Percentiles rank a stretch among this genome's conserved stretches.
phyloP scores from a whole-genome alignment of 2,113 vertebrate species.

The Donacobius atricapilla region DNA sequence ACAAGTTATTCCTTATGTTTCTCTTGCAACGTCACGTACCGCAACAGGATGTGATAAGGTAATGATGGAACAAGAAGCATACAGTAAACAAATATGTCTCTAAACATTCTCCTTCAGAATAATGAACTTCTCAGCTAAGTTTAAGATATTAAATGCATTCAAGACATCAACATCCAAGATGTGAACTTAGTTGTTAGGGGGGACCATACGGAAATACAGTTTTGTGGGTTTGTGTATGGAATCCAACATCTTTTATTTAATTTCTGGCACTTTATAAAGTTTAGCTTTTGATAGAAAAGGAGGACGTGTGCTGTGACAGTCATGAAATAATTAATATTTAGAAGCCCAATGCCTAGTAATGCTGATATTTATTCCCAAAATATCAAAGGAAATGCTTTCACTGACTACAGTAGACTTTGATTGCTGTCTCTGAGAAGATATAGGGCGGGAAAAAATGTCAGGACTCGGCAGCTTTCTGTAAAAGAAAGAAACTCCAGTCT shows the following conservation, averaged over 20 bases:
- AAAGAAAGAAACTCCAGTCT: background rate
- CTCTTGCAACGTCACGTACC: background rate
- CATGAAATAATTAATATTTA: background rate
- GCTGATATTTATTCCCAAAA: background rate
- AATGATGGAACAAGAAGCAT: background rate
- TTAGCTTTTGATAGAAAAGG: background rate
- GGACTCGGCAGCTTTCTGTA: background rate
- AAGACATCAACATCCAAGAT: background rate
- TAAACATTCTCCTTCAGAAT: background rate
- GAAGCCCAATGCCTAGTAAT: background rate
- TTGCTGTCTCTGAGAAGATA: background rate
- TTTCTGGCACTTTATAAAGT: background rate
- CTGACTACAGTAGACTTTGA: background rate
- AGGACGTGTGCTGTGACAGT: background rate
- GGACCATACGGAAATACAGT: background rate
- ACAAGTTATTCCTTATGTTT: background rate
- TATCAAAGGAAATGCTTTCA: background rate
- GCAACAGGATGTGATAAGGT: background rate
- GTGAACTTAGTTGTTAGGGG: background rate
- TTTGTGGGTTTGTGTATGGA: background rate
- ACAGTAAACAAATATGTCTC: background rate
- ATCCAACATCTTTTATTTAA: background rate
- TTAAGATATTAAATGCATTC: background rate
- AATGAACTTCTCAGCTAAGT: background rate
- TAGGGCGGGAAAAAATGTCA: background rate